These are phyloP conservation scores for Coremacera marginata DNA, from an alignment of 2,888 invertebrate genomes.

Conservation along the genomic window DNA sequence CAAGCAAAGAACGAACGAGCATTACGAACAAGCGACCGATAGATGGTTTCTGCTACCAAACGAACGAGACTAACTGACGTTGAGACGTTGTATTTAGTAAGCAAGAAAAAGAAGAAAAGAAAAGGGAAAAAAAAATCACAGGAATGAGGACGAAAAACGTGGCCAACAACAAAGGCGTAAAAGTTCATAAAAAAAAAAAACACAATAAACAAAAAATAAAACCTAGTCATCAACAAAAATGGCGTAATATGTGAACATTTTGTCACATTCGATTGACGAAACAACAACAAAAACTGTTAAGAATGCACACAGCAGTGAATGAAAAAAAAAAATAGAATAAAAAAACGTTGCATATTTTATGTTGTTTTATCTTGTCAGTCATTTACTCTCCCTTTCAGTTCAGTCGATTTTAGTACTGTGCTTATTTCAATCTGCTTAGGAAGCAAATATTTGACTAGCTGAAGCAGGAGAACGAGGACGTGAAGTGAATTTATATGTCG, in stretches of 20 bases:
- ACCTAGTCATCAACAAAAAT: conserved; percentile 10
- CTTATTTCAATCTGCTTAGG: background rate
- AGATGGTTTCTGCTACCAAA: background rate
- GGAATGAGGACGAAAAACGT: background rate
- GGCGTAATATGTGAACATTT: conserved; percentile 18
- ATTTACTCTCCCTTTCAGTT: conserved; percentile 27
- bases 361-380: conserved; percentile 8
- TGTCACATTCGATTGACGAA: conserved; percentile 9
- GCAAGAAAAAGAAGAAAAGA: background rate
- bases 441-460: background rate
- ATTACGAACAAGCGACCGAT: background rate
- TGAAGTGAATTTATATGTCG: background rate
- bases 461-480: background rate
- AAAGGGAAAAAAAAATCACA: background rate
- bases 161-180: background rate
- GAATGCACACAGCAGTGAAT: background rate
- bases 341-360: conserved; percentile 9
- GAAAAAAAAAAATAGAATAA: background rate
- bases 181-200: background rate
- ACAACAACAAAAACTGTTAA: background rate
- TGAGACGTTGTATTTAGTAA: background rate
- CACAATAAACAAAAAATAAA: background rate
- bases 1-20: background rate
- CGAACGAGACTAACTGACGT: background rate
- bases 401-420: background rate